Evolutionary conservation across 2,888 invertebrate species (phyloP).

Genomic region (Parascotia fuliginaria): DNA sequence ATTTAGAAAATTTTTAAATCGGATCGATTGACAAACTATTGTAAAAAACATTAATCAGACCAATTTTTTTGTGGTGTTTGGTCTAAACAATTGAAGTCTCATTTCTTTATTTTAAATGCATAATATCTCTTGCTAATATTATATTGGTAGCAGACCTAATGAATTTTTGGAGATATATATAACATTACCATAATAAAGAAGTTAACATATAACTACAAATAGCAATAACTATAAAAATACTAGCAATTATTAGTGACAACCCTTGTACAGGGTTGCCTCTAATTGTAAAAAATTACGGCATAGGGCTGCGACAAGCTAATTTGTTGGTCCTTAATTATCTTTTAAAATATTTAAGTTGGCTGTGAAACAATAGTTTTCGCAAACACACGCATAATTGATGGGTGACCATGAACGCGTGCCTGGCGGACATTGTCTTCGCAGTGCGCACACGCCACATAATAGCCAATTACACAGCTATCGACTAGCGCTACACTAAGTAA

Average conservation of each 20-base stretch:
- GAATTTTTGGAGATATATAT: too few species aligned
- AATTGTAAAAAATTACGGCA: constrained; percentile 26
- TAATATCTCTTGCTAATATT: too few species aligned
- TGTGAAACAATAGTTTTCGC: constrained; percentile 10
- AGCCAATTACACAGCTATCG: constrained; percentile 28
- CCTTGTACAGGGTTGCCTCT: constrained; percentile 7
- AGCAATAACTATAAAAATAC: background rate
- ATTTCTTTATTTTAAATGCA: too few species aligned
- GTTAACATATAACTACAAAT: too few species aligned
- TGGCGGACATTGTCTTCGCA: constrained; percentile 31
- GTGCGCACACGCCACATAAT: constrained; percentile 33
- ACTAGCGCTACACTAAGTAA: constrained; percentile 33
- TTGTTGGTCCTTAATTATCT: constrained; percentile 16
- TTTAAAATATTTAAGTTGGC: background rate
- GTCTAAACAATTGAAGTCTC: too few species aligned
- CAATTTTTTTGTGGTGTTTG: too few species aligned
- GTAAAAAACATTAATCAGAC: too few species aligned
- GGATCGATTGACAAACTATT: too few species aligned
- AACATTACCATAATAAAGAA: too few species aligned
- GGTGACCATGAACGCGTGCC: constrained; percentile 23
- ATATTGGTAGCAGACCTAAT: too few species aligned
- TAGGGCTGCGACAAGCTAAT: constrained; percentile 12
- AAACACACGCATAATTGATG: constrained; percentile 13
- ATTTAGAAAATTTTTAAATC: too few species aligned
- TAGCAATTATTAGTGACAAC: background rate